A percentile compares a stretch with the other conserved stretches of the same genome.
Evolutionary conservation across 2,797 vertebrate genomes (phyloP).

Genomic region (Paedocypris micromegethes): DNA sequence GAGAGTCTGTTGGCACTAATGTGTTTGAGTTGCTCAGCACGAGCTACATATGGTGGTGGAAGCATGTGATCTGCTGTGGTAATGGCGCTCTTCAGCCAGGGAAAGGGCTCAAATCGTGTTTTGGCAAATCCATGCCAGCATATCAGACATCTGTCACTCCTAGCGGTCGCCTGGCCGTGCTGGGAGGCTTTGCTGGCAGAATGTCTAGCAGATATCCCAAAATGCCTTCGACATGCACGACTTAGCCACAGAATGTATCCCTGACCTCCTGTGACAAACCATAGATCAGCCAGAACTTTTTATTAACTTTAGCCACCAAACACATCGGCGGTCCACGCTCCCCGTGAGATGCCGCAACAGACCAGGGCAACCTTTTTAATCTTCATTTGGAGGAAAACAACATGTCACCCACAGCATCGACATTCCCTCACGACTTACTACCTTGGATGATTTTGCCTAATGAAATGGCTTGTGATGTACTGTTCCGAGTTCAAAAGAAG

Average conservation of each 20-base stretch:
- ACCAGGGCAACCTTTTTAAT: conserved; percentile 2
- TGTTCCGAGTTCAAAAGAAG: conserved; percentile 1
- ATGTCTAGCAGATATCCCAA: conserved; percentile 53
- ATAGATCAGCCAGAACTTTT: conserved; percentile 14
- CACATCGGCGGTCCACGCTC: conserved; percentile 10
- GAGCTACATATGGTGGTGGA: conserved; percentile 53
- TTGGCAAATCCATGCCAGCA: conserved; percentile 66
- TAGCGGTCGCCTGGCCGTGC: conserved; percentile 54
- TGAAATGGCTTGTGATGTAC: not conserved
- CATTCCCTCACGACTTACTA: not conserved
- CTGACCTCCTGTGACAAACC: conserved; percentile 9
- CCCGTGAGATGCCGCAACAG: not conserved
- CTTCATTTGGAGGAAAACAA: not conserved
- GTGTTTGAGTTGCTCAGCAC: conserved; percentile 37
- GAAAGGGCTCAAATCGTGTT: conserved; percentile 63
- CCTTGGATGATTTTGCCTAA: not conserved
- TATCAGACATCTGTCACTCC: conserved; percentile 71
- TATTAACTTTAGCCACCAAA: conserved; percentile 24
- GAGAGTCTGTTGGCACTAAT: conserved; percentile 10
- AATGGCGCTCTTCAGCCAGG: conserved; percentile 55
- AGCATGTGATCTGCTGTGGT: conserved; percentile 56
- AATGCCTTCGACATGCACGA: conserved; percentile 58
- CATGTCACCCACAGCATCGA: not conserved
- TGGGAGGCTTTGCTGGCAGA: conserved; percentile 53
- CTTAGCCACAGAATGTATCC: conserved; percentile 31